Evolutionary conservation across 2,888 invertebrate genomes (phyloP).

Genomic region (Pollenia angustigena): DNA sequence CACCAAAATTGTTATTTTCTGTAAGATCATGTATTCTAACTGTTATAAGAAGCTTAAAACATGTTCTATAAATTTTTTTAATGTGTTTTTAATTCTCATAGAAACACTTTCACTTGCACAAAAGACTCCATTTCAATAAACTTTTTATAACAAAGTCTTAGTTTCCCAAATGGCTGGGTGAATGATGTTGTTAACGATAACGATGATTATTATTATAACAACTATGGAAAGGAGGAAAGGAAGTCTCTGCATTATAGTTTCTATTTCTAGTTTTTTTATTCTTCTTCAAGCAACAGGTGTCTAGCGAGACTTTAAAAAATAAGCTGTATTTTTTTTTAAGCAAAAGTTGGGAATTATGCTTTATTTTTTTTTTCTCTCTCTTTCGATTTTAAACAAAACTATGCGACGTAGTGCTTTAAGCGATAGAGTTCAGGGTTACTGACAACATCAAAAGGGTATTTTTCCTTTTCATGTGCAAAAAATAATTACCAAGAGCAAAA

Average conservation of each 20-base stretch:
- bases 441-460: conserved; percentile 6
- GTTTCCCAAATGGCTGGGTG: not conserved
- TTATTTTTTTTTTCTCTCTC: not conserved
- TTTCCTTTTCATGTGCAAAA: not conserved
- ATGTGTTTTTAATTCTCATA: no score
- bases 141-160: not conserved
- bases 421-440: conserved; percentile 47
- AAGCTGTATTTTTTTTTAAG: not conserved
- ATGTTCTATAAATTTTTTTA: no score
- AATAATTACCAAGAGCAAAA: not conserved
- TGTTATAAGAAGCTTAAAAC: no score
- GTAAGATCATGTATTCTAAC: no score
- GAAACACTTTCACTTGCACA: not conserved
- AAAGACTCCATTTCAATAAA: not conserved
- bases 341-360: conserved; percentile 18
- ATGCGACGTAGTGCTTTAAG: conserved; percentile 2
- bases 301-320: not conserved
- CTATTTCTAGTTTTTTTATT: not conserved
- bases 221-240: not conserved
- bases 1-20: no score
- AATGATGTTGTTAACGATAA: conserved; percentile 17
- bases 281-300: conserved; percentile 34
- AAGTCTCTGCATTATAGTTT: not conserved
- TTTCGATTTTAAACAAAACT: not conserved
- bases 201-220: conserved; percentile 1